These are phyloP conservation scores for Anguilla rostrata DNA, from an alignment of 2,113 vertebrate species.

Conservation along the genomic window DNA sequence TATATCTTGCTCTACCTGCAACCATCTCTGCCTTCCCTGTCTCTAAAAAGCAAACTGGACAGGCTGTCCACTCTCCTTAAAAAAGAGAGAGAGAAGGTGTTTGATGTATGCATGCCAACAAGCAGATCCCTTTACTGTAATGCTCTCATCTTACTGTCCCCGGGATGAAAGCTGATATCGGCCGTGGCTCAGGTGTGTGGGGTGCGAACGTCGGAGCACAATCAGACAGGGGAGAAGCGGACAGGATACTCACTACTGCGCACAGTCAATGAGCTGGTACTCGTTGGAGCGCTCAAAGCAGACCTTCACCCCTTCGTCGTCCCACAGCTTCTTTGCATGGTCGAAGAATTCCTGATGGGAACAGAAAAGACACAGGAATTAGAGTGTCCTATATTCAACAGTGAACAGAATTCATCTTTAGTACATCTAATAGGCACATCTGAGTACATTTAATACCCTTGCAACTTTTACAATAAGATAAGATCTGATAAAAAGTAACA, in stretches of 20 bases:
- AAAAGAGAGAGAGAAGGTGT: too few species aligned
- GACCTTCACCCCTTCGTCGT: conserved; percentile 80
- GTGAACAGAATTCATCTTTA: background rate
- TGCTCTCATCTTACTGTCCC: background rate
- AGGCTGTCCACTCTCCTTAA: too few species aligned
- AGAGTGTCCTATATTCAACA: background rate
- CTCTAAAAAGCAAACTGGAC: too few species aligned
- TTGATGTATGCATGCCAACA: too few species aligned
- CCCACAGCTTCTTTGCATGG: conserved; percentile 83
- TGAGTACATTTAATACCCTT: too few species aligned
- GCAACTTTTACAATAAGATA: too few species aligned
- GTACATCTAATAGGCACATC: background rate
- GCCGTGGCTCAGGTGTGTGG: background rate
- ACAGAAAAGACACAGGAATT: background rate
- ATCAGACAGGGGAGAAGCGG: background rate
- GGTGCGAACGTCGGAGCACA: background rate
- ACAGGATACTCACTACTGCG: conserved; percentile 77
- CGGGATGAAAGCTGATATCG: background rate
- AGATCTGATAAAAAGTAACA: too few species aligned
- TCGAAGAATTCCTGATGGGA: conserved; percentile 81
- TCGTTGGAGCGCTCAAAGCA: conserved; percentile 84
- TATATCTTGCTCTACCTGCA: too few species aligned
- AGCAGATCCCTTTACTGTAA: too few species aligned
- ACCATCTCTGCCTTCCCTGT: too few species aligned
- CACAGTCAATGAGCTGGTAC: conserved; percentile 83